Base-by-base conservation (phyloP, 2,797 vertebrate species). In the Eutrigla gurnardus region DNA sequence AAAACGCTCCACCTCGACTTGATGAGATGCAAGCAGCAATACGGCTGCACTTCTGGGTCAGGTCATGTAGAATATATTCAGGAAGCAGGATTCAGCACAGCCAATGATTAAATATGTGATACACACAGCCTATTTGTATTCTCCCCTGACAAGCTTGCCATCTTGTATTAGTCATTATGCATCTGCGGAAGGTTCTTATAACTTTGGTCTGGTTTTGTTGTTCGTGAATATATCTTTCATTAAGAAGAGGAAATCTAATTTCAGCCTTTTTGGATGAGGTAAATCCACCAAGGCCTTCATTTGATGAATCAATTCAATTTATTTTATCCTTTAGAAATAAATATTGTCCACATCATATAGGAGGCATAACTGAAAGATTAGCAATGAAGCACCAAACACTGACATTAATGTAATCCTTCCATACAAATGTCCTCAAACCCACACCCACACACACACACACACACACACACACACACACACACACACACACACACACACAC, bases 11-110 rank as follows among this genome's bases (percentile, higher is more conserved):
- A 58, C 61, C 52, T 73, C 0, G n/a, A 76, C 78, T 68, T 75
- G 81, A 86, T 86, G 81, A 81, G 70, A 86, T 77, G 58, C 60
- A 67, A 80, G 78, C 75, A 46, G 36, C 54, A 83, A 79, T 76
- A 70, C 67, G 75, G 75, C 70, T 54, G 63, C 70, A 32, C 76
- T 81, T 78, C 78, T 75, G 73, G 73, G 80, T 82, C 75, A 65
- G 75, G 65, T 72, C 55, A 70, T 61, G 62, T 70, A 60, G 40
- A 69, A 77, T 73, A 69, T 65, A 83, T 83, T 85, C 65, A 50
- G 72, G 35, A 71, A 77, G 59, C 0, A 4, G 61, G 42, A 75
- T 36, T 64, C 54, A 80, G 52, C 47, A 54, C 36, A 61, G 59
- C 49, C 62, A 75, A 57, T 79, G 59, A 83, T 64, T 82, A 77